Percentiles rank a stretch among this genome's conserved stretches.
phyloP scores from a whole-genome alignment of 2,888 invertebrate species.

The Amiota communis region DNA sequence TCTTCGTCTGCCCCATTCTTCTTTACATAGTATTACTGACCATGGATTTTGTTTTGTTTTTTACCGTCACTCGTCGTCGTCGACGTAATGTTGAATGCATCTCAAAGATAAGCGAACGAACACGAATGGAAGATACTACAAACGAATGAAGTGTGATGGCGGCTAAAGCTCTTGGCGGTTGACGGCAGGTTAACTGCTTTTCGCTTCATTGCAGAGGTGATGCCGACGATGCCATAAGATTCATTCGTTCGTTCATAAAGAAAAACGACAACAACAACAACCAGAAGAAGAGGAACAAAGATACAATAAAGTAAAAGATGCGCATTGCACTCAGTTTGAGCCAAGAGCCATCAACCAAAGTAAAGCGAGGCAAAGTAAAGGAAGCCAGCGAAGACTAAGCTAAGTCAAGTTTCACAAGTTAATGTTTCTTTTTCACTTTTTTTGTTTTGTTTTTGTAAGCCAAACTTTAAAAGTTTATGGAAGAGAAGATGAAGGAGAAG shows the following conservation, averaged over 20 bases:
- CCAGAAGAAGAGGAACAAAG: not conserved
- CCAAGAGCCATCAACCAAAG: too few relatives aligned
- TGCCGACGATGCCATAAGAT: slow-evolving; percentile 37
- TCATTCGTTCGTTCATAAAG: not conserved
- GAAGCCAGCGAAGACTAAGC: not conserved
- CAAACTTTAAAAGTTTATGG: slow-evolving; percentile 13
- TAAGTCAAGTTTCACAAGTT: not conserved
- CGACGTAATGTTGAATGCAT: slow-evolving; percentile 9
- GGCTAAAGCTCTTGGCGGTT: not conserved
- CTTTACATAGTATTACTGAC: not conserved
- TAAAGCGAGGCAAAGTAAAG: slow-evolving; percentile 2
- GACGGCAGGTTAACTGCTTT: slow-evolving; percentile 8
- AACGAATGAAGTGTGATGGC: not conserved
- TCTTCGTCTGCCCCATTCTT: not conserved
- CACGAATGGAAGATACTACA: too few relatives aligned
- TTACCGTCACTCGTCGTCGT: not conserved
- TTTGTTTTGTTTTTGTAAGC: slow-evolving; percentile 52
- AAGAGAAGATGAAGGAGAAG: not conserved
- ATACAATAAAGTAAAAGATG: not conserved
- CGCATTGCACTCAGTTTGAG: not conserved
- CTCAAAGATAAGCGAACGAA: slow-evolving; percentile 5
- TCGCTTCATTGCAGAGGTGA: slow-evolving; percentile 3
- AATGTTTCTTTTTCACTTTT: slow-evolving; percentile 17
- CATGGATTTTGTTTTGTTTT: slow-evolving; percentile 8
- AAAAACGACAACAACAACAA: not conserved